These are phyloP conservation scores for Fissipunctia ypsillon DNA, from an alignment of 2,888 invertebrate species.

Conservation along the genomic window DNA sequence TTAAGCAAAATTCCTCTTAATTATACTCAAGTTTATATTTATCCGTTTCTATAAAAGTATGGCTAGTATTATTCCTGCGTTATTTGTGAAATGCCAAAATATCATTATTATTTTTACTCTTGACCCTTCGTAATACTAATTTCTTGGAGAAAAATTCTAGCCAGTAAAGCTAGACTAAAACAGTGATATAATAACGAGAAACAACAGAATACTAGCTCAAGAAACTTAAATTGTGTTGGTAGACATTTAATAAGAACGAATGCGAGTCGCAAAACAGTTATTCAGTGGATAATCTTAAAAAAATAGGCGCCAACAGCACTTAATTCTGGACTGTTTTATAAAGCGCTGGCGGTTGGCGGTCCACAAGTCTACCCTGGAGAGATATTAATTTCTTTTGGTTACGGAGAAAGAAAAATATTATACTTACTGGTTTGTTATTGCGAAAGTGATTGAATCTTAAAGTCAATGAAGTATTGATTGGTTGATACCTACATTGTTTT, in stretches of 20 bases:
- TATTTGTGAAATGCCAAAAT: background rate
- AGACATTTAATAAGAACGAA: slow-evolving; percentile 47
- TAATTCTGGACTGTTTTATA: slow-evolving; percentile 18
- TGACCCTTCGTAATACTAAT: background rate
- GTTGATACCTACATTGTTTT: background rate
- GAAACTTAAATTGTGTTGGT: slow-evolving; percentile 59
- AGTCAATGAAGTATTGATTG: background rate
- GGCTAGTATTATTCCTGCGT: too few relatives aligned
- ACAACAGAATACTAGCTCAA: slow-evolving; percentile 16
- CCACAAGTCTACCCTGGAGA: slow-evolving; percentile 8
- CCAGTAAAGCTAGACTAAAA: slow-evolving; percentile 10
- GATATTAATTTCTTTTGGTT: slow-evolving; percentile 6
- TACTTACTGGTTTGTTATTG: background rate
- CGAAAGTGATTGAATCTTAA: slow-evolving; percentile 12
- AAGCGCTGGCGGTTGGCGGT: slow-evolving; percentile 1
- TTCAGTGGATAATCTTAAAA: slow-evolving; percentile 31
- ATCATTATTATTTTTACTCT: background rate
- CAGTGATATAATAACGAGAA: slow-evolving; percentile 14
- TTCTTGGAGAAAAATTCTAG: background rate
- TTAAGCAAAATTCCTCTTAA: background rate
- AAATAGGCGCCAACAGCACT: slow-evolving; percentile 46
- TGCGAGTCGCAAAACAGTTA: slow-evolving; percentile 16
- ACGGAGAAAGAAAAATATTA: background rate
- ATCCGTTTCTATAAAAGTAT: too few relatives aligned
- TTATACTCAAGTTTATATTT: background rate